Percentiles rank a stretch among this genome's conserved stretches.
phyloP scores from a whole-genome alignment of 1,140 invertebrate genomes.

The Trinorchestia longiramus region DNA sequence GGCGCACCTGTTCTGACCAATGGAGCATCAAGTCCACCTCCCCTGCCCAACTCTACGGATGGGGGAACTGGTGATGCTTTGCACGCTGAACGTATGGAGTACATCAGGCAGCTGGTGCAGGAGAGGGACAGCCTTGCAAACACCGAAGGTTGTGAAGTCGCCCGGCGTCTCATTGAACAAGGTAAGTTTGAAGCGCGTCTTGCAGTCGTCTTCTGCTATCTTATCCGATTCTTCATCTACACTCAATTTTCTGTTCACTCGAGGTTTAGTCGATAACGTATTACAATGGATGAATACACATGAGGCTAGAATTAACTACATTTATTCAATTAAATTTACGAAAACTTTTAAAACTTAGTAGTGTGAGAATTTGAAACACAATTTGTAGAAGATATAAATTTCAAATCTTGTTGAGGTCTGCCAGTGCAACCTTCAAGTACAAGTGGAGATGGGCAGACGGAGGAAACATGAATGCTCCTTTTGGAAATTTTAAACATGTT shows the following conservation, averaged over 20 bases:
- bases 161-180: conserved; percentile 59
- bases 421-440: neutral
- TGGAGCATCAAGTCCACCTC: neutral
- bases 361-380: neutral
- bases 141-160: conserved; percentile 57
- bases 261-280: neutral
- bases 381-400: neutral
- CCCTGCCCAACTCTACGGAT: conserved; percentile 6
- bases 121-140: conserved; percentile 54
- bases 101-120: conserved; percentile 58
- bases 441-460: neutral
- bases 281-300: neutral
- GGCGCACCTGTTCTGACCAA: conserved; percentile 31
- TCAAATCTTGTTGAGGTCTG: neutral
- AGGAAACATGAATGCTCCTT: neutral
- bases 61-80: conserved; percentile 51
- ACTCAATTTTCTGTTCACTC: neutral
- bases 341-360: neutral
- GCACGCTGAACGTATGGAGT: conserved; percentile 58
- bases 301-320: neutral
- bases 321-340: neutral
- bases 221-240: neutral
- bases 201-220: neutral
- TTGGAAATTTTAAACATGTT: neutral
- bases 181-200: conserved; percentile 19